Percentiles rank a stretch among this genome's conserved stretches.
Conservation (phyloP, 2,797 vertebrate genomes). For the Phyllotis vaccarum region DNA sequence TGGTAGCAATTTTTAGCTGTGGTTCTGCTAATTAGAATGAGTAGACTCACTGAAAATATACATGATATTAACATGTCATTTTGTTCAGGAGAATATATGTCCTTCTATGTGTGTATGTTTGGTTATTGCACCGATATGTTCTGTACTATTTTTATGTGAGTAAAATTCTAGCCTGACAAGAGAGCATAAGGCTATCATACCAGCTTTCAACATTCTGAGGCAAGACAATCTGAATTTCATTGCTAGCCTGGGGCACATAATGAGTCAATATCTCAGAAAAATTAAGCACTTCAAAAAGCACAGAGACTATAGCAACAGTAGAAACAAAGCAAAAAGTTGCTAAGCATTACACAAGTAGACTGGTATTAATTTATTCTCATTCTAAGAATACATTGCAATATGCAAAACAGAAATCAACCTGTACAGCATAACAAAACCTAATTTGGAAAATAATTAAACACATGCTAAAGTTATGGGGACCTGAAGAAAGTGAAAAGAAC, state of each 20-base stretch:
- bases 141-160: not conserved
- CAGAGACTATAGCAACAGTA: not conserved
- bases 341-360: not conserved
- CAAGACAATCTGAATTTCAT: not conserved
- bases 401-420: not conserved
- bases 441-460: not conserved
- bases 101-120: not conserved
- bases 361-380: not conserved
- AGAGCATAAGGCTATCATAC: not conserved
- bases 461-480: not conserved
- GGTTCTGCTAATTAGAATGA: not conserved
- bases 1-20: not conserved
- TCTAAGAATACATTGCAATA: not conserved
- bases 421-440: not conserved
- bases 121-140: not conserved
- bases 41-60: not conserved
- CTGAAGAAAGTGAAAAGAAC: not conserved
- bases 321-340: not conserved
- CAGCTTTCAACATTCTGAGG: not conserved
- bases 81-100: not conserved
- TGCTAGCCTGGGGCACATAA: too few species aligned
- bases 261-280: not conserved
- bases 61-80: not conserved
- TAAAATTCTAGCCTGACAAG: not conserved
- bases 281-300: not conserved